phyloP scores from a whole-genome alignment of 2,797 vertebrate species.

The Ispidina lecontei region DNA sequence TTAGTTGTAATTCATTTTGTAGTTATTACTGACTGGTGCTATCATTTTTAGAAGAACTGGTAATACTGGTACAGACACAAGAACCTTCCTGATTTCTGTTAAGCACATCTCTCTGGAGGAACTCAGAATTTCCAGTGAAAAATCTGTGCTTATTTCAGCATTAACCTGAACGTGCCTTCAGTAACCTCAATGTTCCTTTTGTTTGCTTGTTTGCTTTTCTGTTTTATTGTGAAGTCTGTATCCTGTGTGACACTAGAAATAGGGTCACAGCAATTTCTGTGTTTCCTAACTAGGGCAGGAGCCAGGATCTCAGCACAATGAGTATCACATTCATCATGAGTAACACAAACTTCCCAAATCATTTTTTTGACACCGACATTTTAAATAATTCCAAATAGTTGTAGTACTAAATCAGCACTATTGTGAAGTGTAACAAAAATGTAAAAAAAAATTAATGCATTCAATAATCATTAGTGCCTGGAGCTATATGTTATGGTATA shows the following conservation, averaged over 20 bases:
- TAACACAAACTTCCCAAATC: background rate
- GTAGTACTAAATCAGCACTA: background rate
- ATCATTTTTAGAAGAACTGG: background rate
- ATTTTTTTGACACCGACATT: background rate
- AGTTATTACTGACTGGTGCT: background rate
- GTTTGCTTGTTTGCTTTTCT: background rate
- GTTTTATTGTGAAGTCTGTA: background rate
- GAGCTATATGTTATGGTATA: background rate
- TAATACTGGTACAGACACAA: background rate
- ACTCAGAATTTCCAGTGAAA: background rate
- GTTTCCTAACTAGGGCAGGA: background rate
- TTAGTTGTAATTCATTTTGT: background rate
- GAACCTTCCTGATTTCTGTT: background rate
- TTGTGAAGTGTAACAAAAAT: background rate
- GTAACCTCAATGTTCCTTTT: background rate
- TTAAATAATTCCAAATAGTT: conserved; percentile 7
- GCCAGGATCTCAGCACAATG: background rate
- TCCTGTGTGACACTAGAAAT: background rate
- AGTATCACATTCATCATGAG: background rate
- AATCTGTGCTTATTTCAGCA: background rate
- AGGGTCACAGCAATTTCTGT: background rate
- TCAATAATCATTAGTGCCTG: background rate
- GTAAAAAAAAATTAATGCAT: background rate
- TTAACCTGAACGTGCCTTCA: background rate
- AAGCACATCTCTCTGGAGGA: background rate